These are phyloP conservation scores for Diadophis punctatus DNA, from an alignment of 2,113 vertebrate genomes.

Conservation along the genomic window DNA sequence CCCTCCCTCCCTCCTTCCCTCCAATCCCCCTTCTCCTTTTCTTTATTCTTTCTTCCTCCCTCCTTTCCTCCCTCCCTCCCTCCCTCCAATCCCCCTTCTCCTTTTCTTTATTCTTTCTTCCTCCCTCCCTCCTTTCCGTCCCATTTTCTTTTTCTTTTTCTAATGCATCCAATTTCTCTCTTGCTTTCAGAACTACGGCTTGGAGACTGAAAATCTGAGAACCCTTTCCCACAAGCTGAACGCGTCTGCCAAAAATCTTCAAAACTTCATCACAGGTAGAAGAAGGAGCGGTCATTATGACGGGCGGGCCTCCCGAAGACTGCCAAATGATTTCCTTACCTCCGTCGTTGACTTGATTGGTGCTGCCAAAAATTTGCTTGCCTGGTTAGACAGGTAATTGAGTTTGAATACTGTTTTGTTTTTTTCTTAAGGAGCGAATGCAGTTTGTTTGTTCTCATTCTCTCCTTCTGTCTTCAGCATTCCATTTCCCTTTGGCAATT, in stretches of 20 bases:
- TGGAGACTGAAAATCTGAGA: conserved; percentile 88
- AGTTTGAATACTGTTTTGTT: neutral
- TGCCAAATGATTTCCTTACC: conserved; percentile 86
- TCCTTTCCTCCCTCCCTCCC: no score
- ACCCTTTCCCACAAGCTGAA: conserved; percentile 89
- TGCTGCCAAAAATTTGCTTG: conserved; percentile 86
- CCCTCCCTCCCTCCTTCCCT: no score
- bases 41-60: neutral
- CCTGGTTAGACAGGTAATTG: conserved; percentile 90
- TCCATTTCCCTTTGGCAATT: neutral
- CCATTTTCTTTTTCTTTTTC: neutral
- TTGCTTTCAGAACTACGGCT: conserved; percentile 80
- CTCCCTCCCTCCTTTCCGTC: no score
- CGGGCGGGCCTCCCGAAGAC: conserved; percentile 79
- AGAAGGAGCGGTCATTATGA: conserved; percentile 87
- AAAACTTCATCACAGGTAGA: conserved; percentile 87
- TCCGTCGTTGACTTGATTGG: conserved; percentile 89
- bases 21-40: no score
- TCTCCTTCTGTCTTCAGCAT: neutral
- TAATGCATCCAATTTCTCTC: neutral
- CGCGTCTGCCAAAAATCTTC: conserved; percentile 88
- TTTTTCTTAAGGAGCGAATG: neutral
- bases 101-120: no score
- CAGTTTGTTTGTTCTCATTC: neutral
- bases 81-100: no score